These are phyloP conservation scores for Lerista edwardsae DNA, from an alignment of 2,797 vertebrate genomes.

Conservation along the genomic window DNA sequence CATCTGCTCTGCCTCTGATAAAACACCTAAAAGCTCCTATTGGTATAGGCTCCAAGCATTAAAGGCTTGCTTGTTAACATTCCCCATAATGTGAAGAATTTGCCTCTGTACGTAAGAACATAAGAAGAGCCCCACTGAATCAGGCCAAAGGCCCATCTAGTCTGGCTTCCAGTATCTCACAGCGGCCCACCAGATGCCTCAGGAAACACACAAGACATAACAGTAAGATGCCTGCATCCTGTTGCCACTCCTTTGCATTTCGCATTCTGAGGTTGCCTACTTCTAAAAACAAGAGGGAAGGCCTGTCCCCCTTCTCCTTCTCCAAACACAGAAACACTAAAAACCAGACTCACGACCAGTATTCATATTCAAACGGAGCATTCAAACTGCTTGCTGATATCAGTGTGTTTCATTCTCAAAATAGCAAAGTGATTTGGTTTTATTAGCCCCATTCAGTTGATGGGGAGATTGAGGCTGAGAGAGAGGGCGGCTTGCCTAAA, in stretches of 20 bases:
- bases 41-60: conserved; percentile 78
- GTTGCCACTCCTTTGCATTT: no score
- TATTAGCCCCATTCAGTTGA: not conserved
- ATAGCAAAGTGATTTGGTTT: not conserved
- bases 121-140: no score
- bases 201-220: no score
- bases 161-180: no score
- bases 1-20: conserved; percentile 73
- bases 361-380: not conserved
- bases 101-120: no score
- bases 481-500: not conserved
- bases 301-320: not conserved
- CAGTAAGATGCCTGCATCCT: no score
- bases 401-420: not conserved
- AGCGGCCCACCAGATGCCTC: no score
- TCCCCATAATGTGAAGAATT: conserved; percentile 77
- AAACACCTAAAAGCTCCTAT: conserved; percentile 76
- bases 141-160: no score
- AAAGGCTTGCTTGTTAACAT: conserved; percentile 78
- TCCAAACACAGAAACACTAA: not conserved
- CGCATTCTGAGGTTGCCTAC: no score
- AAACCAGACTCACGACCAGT: not conserved
- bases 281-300: no score
- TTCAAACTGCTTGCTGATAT: not conserved
- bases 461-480: not conserved